A percentile compares a stretch with the other conserved stretches of the same genome.
phyloP scores from a whole-genome alignment of 2,888 invertebrate genomes.

The Leptinotarsa haldemani region DNA sequence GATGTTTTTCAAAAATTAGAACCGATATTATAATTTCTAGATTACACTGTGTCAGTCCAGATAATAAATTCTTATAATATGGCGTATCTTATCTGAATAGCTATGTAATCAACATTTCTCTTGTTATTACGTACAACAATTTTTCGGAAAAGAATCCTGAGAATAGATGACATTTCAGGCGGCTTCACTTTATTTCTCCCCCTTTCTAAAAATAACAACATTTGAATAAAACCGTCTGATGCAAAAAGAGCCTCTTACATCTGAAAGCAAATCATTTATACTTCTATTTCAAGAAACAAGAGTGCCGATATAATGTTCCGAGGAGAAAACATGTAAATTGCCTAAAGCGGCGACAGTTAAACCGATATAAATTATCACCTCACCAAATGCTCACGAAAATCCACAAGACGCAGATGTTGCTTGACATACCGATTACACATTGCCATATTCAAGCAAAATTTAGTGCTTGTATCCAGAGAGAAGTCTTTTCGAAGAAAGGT shows the following conservation, averaged over 20 bases:
- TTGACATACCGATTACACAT: constrained; percentile 38
- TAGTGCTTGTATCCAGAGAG: constrained; percentile 24
- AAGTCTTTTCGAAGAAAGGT: constrained; percentile 8
- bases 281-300: constrained; percentile 40
- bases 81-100: no score
- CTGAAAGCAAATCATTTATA: constrained; percentile 44
- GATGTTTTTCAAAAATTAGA: no score
- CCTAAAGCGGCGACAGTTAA: constrained; percentile 44
- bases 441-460: constrained; percentile 40
- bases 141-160: no score
- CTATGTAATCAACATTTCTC: no score
- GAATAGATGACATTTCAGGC: background rate
- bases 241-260: constrained; percentile 45
- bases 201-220: constrained; percentile 38
- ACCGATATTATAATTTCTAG: no score
- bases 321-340: constrained; percentile 44
- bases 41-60: no score
- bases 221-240: constrained; percentile 40
- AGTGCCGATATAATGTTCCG: constrained; percentile 45
- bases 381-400: constrained; percentile 45
- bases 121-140: no score
- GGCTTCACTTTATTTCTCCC: constrained; percentile 3
- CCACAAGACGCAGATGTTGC: constrained; percentile 44
- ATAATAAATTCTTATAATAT: no score
- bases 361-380: constrained; percentile 47